These are phyloP conservation scores for Ahaetulla prasina DNA, from an alignment of 2,113 vertebrate genomes.

Conservation along the genomic window DNA sequence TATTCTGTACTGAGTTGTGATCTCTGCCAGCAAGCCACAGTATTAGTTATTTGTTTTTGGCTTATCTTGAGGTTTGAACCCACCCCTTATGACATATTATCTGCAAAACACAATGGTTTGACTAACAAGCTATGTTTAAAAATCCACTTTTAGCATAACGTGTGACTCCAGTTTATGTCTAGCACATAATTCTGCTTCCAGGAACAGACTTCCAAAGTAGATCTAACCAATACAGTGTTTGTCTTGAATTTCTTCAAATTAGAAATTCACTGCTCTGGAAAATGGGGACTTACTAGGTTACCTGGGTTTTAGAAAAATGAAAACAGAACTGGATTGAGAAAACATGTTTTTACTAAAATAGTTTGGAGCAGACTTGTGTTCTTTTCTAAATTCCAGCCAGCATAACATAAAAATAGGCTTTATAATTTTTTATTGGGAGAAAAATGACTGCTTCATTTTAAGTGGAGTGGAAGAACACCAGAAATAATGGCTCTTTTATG, in stretches of 20 bases:
- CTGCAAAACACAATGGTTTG: background rate
- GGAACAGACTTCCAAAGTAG: background rate
- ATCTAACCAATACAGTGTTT: background rate
- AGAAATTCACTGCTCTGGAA: background rate
- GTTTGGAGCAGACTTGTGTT: background rate
- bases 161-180: background rate
- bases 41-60: background rate
- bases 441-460: background rate
- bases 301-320: background rate
- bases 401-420: background rate
- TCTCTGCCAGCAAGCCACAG: background rate
- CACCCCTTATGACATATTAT: background rate
- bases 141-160: background rate
- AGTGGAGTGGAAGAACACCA: background rate
- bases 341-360: background rate
- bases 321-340: background rate
- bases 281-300: background rate
- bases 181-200: background rate
- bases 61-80: background rate
- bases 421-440: background rate
- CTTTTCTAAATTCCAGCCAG: background rate
- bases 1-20: background rate
- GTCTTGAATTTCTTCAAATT: background rate
- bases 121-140: background rate
- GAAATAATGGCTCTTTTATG: background rate